Base-by-base conservation (phyloP, 23 tunicate species). In the Diplosoma virens region DNA sequence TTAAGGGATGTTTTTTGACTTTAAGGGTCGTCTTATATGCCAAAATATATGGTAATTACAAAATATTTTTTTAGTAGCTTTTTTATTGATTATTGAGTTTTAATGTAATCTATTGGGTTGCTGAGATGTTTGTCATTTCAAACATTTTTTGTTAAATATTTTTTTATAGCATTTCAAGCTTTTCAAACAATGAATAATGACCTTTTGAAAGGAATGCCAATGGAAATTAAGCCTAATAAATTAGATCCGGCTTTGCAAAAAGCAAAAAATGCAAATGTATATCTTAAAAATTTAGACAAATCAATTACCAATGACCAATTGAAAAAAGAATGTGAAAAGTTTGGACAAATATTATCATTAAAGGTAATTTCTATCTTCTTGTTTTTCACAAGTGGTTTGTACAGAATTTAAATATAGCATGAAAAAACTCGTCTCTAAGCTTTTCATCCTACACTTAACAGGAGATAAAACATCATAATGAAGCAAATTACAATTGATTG, bases 121-220 rank as follows among this genome's bases (percentile, higher is more conserved):
- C n/a, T n/a, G n/a, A n/a, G n/a, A n/a, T n/a, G n/a, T n/a, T n/a
- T n/a, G n/a, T n/a, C n/a, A n/a, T n/a, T n/a, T n/a, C n/a, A n/a
- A n/a, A n/a, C n/a, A n/a, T n/a, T n/a, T n/a, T n/a, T n/a, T n/a
- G n/a, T n/a, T n/a, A n/a, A n/a, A n/a, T n/a, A 4, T 20, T 20
- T 11, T 4, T 55, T 55, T 55, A 20, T 20, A 55, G 63, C 63
- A 14, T 22, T 4, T 55, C 63, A 55, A 26, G 69, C 35, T 18
- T 5, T 9, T 7, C 28, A 61, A 61, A 61, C 7, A 4, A 67
- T 67, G 74, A 36, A 67, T 29, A 35, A 67, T 67, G 74, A 67
- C 36, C 3, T 37, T 3, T 6, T 67, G 3, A 67, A 67, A 67
- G 74, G 74, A 5, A 2, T 11, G 52, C 50, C 25, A 2, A 16